These are phyloP conservation scores for Elegia similella DNA, from an alignment of 2,888 invertebrate genomes.

Conservation along the genomic window DNA sequence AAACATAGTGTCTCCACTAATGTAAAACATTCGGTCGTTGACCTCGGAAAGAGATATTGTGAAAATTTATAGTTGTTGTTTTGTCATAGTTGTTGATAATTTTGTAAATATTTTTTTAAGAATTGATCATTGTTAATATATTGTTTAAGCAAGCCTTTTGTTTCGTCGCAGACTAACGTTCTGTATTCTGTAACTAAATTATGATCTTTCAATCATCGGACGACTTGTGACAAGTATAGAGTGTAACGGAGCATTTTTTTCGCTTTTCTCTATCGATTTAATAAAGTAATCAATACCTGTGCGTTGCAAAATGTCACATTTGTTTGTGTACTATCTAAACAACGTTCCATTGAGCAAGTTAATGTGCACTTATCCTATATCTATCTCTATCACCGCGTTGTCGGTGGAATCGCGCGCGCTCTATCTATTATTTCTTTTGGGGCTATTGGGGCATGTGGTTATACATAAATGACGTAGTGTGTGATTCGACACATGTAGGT, in stretches of 20 bases:
- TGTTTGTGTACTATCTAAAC: too few species aligned
- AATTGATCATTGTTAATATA: not conserved
- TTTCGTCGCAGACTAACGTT: not conserved
- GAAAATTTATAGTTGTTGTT: not conserved
- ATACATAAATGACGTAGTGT: too few species aligned
- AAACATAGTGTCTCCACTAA: not conserved
- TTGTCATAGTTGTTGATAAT: not conserved
- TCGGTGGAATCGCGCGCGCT: too few species aligned
- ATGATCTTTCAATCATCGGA: not conserved
- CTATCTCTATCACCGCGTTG: too few species aligned
- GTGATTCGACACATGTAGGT: too few species aligned
- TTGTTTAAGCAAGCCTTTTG: not conserved
- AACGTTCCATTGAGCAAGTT: too few species aligned
- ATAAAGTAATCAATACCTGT: too few species aligned
- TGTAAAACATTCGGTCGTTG: not conserved
- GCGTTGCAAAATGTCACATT: too few species aligned
- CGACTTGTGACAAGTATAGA: not conserved
- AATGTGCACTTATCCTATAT: too few species aligned
- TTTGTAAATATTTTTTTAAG: conserved; percentile 5
- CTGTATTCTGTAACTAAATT: conserved; percentile 5
- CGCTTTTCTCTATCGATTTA: not conserved
- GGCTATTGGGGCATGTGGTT: too few species aligned
- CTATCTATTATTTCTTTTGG: too few species aligned
- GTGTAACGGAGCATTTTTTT: not conserved
- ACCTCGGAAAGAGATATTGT: not conserved